Percentiles rank a stretch among this genome's conserved stretches.
These are phyloP conservation scores for Siniperca chuatsi DNA, from an alignment of 2,113 vertebrate genomes.

Conservation along the genomic window DNA sequence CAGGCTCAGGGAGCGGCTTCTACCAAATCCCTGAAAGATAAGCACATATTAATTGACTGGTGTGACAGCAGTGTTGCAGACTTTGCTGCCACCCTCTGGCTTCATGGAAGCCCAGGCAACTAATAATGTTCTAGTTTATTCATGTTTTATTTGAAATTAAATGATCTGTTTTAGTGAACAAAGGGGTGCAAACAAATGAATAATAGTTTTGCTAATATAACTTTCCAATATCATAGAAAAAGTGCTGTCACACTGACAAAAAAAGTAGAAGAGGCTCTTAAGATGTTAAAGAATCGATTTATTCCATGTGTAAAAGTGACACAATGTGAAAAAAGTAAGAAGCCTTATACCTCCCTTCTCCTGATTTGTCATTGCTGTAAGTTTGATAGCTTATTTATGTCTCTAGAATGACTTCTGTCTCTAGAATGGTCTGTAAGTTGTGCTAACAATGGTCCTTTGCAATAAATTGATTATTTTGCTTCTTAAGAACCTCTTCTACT, in stretches of 20 bases:
- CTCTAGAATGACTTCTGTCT: too few species aligned
- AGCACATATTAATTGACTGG: background rate
- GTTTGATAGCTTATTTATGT: background rate
- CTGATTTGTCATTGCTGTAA: background rate
- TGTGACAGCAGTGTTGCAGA: constrained; percentile 15
- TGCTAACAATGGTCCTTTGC: background rate
- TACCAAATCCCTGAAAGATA: constrained; percentile 74
- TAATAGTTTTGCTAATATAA: background rate
- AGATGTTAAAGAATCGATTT: background rate
- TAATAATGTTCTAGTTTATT: background rate
- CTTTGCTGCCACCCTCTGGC: constrained; percentile 82
- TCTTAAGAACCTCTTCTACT: background rate
- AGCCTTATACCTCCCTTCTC: too few species aligned
- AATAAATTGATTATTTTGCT: background rate
- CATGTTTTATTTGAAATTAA: background rate
- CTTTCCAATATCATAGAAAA: background rate
- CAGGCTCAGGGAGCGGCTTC: constrained; percentile 85
- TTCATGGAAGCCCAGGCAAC: background rate
- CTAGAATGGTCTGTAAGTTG: background rate
- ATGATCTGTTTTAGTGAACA: background rate
- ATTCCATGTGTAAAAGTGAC: background rate
- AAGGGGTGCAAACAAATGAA: background rate
- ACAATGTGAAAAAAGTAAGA: background rate
- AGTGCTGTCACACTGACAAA: background rate
- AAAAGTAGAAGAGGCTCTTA: background rate